Conservation (phyloP, 2,888 invertebrate species). For the Gryllus longicercus region DNA sequence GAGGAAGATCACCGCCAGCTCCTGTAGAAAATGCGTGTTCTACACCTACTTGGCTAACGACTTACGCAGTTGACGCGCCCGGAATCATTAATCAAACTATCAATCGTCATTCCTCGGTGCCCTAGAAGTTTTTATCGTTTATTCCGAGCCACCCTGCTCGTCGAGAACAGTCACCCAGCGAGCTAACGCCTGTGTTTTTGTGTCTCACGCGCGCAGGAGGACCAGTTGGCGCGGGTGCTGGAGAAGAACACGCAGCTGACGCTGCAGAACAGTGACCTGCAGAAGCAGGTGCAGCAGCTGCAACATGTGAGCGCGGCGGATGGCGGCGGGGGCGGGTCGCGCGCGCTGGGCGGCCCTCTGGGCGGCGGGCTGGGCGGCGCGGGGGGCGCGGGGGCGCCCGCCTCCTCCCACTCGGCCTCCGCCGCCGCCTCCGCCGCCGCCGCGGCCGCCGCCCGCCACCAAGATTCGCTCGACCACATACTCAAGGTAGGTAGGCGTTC, state of each 20-base stretch:
- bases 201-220: conserved; percentile 42
- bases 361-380: conserved; percentile 26
- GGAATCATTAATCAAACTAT: no score
- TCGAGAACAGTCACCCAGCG: no score
- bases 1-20: no score
- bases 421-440: conserved; percentile 21
- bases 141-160: no score
- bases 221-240: conserved; percentile 42
- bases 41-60: no score
- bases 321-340: neutral
- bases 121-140: no score
- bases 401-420: neutral
- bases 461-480: conserved; percentile 25
- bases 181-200: neutral
- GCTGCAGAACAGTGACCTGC: conserved; percentile 43
- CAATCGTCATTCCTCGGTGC: no score
- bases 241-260: conserved; percentile 24
- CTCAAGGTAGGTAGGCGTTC: neutral
- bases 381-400: neutral
- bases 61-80: no score
- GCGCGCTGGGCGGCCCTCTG: conserved; percentile 21
- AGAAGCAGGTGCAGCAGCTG: conserved; percentile 47
- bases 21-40: no score
- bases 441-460: conserved; percentile 29
- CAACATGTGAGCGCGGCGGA: conserved; percentile 46